phyloP scores from a whole-genome alignment of 23 tunicate genomes.

The Corella eumyota region DNA sequence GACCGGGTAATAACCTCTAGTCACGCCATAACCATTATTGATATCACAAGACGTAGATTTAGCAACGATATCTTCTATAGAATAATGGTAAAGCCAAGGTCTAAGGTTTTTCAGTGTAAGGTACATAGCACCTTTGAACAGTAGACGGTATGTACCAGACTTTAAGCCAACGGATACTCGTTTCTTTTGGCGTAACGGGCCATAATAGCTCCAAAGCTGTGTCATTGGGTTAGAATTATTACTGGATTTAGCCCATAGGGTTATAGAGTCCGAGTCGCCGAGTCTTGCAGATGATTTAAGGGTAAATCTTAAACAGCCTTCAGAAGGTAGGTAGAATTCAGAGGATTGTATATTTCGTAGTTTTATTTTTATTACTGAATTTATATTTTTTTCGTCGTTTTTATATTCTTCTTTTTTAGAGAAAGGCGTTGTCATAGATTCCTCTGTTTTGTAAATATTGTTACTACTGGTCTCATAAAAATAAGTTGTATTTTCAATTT shows the following conservation, averaged over 20 bases:
- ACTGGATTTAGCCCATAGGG: neutral
- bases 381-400: no score
- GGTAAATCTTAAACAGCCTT: neutral
- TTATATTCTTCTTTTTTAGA: no score
- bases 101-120: neutral
- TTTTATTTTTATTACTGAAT: no score
- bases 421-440: no score
- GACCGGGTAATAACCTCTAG: no score
- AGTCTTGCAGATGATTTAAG: neutral
- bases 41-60: neutral
- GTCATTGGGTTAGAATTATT: neutral
- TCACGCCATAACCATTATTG: no score
- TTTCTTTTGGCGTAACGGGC: neutral
- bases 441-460: no score
- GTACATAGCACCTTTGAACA: slow-evolving; percentile 4
- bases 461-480: no score
- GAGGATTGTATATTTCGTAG: no score
- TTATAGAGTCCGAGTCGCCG: neutral
- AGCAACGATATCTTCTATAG: neutral
- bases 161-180: neutral
- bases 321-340: no score
- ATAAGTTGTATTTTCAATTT: no score
- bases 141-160: neutral
- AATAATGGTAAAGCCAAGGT: neutral
- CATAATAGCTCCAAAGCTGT: neutral